phyloP scores from a whole-genome alignment of 2,113 vertebrate species.

The Trematomus loennbergii region DNA sequence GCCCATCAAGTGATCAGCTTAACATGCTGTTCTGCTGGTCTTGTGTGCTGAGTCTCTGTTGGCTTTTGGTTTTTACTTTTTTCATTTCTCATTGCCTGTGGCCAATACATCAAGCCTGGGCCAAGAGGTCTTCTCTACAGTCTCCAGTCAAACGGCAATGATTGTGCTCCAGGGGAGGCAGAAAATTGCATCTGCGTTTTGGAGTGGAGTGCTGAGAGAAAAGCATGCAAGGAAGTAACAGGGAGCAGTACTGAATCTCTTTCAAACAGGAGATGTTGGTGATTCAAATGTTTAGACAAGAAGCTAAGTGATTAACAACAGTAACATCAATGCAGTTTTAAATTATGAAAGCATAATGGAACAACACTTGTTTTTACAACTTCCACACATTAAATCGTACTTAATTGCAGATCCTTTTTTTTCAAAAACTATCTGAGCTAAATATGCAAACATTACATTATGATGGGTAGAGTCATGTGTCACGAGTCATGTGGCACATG shows the following conservation, averaged over 20 bases:
- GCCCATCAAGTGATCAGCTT: slow-evolving; percentile 45
- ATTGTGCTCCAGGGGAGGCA: slow-evolving; percentile 59
- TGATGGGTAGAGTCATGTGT: slow-evolving; percentile 16
- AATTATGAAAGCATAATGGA: not conserved
- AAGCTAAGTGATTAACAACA: not conserved
- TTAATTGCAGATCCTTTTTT: not conserved
- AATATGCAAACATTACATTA: slow-evolving; percentile 50
- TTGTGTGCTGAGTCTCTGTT: slow-evolving; percentile 37
- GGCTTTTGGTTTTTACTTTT: slow-evolving; percentile 17
- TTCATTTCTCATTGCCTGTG: slow-evolving; percentile 22
- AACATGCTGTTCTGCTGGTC: slow-evolving; percentile 19
- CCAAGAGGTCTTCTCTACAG: slow-evolving; percentile 54
- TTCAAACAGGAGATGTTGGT: not conserved
- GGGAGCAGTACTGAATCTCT: not conserved
- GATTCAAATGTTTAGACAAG: not conserved
- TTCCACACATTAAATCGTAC: not conserved
- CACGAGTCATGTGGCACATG: too few relatives aligned
- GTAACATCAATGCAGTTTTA: not conserved
- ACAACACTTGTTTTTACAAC: not conserved
- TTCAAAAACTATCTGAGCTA: slow-evolving; percentile 11
- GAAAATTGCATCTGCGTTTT: slow-evolving; percentile 45
- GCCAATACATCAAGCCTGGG: slow-evolving; percentile 37
- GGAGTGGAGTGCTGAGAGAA: slow-evolving; percentile 31
- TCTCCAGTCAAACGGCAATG: slow-evolving; percentile 66
- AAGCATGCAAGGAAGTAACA: slow-evolving; percentile 10